phyloP scores from a whole-genome alignment of 2,113 vertebrate genomes.

The Proterorhinus semilunaris region DNA sequence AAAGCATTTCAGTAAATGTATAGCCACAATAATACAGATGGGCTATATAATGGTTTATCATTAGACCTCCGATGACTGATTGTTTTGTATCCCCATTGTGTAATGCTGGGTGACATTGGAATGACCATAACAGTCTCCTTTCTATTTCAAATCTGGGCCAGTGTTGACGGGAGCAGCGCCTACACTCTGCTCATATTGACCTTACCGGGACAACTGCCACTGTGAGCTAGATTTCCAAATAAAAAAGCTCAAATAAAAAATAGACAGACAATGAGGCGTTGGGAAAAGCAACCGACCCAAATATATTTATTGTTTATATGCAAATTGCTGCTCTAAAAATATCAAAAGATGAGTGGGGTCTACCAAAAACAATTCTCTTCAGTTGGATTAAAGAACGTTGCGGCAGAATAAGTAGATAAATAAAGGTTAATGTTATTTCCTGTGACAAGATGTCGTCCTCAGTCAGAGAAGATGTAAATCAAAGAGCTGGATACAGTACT shows the following conservation, averaged over 20 bases:
- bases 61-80: neutral
- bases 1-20: no score
- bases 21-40: no score
- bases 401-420: conserved; percentile 11
- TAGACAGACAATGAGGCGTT: neutral
- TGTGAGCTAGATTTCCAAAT: neutral
- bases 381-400: neutral
- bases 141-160: conserved; percentile 11
- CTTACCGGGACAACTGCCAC: neutral
- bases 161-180: conserved; percentile 1
- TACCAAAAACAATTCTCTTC: conserved; percentile 12
- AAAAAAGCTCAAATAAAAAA: fast-evolving
- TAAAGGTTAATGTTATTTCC: conserved; percentile 13
- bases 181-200: neutral
- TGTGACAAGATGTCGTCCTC: conserved; percentile 19
- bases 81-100: neutral
- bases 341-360: conserved; percentile 4
- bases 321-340: conserved; percentile 8
- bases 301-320: conserved; percentile 13
- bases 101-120: neutral
- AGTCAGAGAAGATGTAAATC: conserved; percentile 5
- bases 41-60: neutral
- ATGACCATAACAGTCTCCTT: neutral
- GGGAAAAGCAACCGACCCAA: neutral
- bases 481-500: conserved; percentile 1